Evolutionary conservation across 2,797 vertebrate species (phyloP).

Genomic region (Apogon talboti): DNA sequence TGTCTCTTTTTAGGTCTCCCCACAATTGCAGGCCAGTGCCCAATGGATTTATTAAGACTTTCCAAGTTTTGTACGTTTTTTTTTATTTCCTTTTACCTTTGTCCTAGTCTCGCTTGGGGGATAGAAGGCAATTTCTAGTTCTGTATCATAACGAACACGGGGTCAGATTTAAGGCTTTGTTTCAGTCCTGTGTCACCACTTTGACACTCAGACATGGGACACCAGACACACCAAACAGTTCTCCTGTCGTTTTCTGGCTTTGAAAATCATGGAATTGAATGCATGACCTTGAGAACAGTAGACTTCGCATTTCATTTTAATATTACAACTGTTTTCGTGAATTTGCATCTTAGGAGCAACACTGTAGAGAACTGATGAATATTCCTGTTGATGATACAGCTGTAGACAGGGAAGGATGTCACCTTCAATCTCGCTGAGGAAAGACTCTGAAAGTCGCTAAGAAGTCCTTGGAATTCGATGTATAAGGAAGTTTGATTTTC

Average conservation of each 20-base stretch:
- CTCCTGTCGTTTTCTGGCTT: not conserved
- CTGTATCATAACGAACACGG: slow-evolving; percentile 1
- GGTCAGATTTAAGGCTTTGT: slow-evolving; percentile 7
- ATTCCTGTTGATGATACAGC: slow-evolving; percentile 13
- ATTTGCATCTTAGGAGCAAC: not conserved
- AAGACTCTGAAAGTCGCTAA: slow-evolving; percentile 1
- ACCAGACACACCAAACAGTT: too few relatives aligned
- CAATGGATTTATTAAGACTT: slow-evolving; percentile 67
- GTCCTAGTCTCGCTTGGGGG: slow-evolving; percentile 22
- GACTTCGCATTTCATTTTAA: slow-evolving; percentile 11
- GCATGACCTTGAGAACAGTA: slow-evolving; percentile 16
- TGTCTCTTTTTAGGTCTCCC: slow-evolving; percentile 44
- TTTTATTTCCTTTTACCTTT: slow-evolving; percentile 53
- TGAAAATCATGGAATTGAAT: slow-evolving; percentile 4
- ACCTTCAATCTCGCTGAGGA: slow-evolving; percentile 20
- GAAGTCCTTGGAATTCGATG: not conserved
- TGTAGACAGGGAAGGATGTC: slow-evolving; percentile 6
- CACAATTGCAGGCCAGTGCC: slow-evolving; percentile 35
- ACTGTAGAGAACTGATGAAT: not conserved
- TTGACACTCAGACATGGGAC: not conserved
- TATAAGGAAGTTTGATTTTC: not conserved
- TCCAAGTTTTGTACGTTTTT: slow-evolving; percentile 19
- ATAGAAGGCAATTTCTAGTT: slow-evolving; percentile 29
- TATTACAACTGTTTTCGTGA: slow-evolving; percentile 14
- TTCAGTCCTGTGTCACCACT: slow-evolving; percentile 12